Conservation (phyloP, 2,888 invertebrate species). For the Pyrrhosoma nymphula region DNA sequence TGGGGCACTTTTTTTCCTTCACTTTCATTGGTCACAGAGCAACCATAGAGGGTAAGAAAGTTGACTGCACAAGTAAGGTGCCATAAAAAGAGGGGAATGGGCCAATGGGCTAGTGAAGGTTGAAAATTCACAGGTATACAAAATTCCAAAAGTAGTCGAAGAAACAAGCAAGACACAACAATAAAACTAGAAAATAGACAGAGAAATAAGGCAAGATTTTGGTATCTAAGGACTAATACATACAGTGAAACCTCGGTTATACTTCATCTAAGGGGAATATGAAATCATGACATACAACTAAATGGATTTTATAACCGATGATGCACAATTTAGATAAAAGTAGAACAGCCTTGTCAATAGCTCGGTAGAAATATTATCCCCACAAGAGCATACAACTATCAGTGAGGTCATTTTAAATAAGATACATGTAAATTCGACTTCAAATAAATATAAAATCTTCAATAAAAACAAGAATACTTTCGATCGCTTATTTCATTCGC, state of each 20-base stretch:
- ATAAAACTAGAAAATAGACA: no score
- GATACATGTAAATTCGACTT: no score
- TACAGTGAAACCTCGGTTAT: not conserved
- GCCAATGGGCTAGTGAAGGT: not conserved
- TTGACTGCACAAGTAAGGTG: not conserved
- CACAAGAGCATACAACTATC: no score
- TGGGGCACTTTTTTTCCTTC: conserved; percentile 50
- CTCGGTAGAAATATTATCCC: no score
- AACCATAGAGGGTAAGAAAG: not conserved
- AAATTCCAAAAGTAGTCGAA: not conserved
- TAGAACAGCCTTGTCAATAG: no score
- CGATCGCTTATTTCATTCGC: no score
- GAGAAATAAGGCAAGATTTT: not conserved
- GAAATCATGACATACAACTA: no score
- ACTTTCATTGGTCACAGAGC: conserved; percentile 30
- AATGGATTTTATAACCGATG: no score
- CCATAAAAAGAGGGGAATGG: not conserved
- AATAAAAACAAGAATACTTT: no score
- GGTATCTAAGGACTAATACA: not conserved
- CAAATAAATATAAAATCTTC: no score
- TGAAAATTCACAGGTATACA: not conserved
- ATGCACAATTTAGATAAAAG: no score
- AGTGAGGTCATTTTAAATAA: no score
- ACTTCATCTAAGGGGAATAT: not conserved
- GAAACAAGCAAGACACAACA: not conserved